Evolutionary conservation across 2,888 invertebrate genomes (phyloP), one percentile per base, ranked within the genome.

Genomic region (Sesia apiformis): DNA sequence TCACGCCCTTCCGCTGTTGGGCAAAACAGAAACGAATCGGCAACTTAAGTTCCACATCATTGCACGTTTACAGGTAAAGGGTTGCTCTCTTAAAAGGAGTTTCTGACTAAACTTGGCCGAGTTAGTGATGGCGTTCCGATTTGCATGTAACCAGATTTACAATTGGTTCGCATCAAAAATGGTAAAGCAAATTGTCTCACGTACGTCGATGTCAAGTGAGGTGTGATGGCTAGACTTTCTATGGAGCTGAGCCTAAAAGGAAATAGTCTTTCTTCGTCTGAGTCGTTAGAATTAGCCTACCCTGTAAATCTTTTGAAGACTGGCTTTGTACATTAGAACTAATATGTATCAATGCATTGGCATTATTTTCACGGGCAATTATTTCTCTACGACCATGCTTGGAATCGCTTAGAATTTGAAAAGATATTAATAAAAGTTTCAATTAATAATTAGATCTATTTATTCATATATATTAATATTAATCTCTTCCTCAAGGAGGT

Each of bases 91-190:
- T 74, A 77, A 53, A 70, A 76, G 77, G 79, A 71, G 55, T 51
- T 49, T 57, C 64, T 56, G 61, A 61, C 83, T 78, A 72, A 77
- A 80, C 72, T 72, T 72, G 83, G 81, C 57, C 59, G 58, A 58
- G 60, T 57, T 55, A 55, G 58, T 58, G 68, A 64, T 53, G 54
- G 57, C 38, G 40, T 49, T 49, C 63, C 72, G 62, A 64, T 82
- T 84, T 82, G 82, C 84, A 83, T 84, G 76, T 65, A 55, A 59
- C 61, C 60, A 64, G 74, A 74, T 74, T 76, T 73, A 78, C 84
- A 80, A 81, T 79, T 78, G 78, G 69, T 67, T 60, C 69, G 67
- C 70, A 69, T 80, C 82, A 74, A 75, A 78, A 80, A 76, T 65
- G 73, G 77, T 58, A 63, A 65, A 71, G 64, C 70, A 75, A 79